Evolutionary conservation across 1,140 invertebrate genomes (phyloP), one percentile per base, ranked within the genome.

Genomic region (Drosophila melanica): DNA sequence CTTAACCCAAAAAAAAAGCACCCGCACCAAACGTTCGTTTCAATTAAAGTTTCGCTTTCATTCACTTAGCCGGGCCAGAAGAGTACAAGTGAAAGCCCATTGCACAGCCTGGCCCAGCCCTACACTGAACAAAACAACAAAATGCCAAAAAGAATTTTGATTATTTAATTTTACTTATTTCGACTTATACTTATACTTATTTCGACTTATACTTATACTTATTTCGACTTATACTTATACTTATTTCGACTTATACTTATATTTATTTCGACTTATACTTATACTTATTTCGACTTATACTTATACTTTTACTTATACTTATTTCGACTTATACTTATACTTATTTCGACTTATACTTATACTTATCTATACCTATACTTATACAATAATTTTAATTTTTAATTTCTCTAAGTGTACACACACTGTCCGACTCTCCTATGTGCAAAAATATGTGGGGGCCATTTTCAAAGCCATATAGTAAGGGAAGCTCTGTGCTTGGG

Each of bases 11-110:
- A 77, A 85, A 77, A 48, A 57, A 66, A 53, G 42, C 47, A 55
- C 64, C 75, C 73, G 62, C 75, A 67, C 70, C 78, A 82, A 86
- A 78, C 68, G 84, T 79, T 87, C 79, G 51, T 82, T 87, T 87
- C 82, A 87, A 87, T 87, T 87, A 87, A 82, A 89, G 75, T 87
- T 89, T 89, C 84, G 68, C 53, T 87, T 87, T 89, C 84, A 87
- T 87, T 87, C 81, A 86, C 79, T 86, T 81, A 89, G 63, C 37
- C 33, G 18, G 18, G 57, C 33, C 35, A 18, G 12, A 2, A 33
- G n/a, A 18, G 14, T 10, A 42, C 14, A 54, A 50, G 53, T 59
- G 20, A 57, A 57, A 57, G 27, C n/a, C 37, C 23, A 42, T 11
- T 14, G 41, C 23, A 33, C 11, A 11, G 23, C 18, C 16, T 1